These are phyloP conservation scores for Girardia tigrina DNA, from an alignment of 2,888 invertebrate species.

Conservation along the genomic window DNA sequence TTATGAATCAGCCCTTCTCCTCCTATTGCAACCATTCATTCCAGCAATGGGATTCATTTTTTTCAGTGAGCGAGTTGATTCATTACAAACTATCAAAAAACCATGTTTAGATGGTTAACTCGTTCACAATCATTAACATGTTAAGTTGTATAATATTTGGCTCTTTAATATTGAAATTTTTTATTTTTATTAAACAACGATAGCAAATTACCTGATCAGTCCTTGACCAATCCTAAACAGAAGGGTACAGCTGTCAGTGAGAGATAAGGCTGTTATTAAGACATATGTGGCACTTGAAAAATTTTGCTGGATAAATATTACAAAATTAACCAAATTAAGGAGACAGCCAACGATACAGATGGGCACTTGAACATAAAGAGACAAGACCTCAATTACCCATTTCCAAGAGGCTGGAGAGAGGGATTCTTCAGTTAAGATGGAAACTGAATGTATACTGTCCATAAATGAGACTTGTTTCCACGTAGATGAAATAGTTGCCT, in stretches of 20 bases:
- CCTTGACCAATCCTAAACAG: constrained; percentile 23
- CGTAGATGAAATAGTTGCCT: no score
- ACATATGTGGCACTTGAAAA: constrained; percentile 34
- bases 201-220: constrained; percentile 25
- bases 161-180: no score
- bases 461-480: not conserved
- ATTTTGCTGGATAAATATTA: constrained; percentile 25
- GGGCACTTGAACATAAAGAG: constrained; percentile 27
- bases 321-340: constrained; percentile 32
- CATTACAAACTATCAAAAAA: no score
- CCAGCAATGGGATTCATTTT: no score
- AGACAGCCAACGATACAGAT: constrained; percentile 29
- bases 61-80: no score
- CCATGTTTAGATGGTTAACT: no score
- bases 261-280: constrained; percentile 32
- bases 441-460: not conserved
- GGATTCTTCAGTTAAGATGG: not conserved
- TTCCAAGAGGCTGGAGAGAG: not conserved
- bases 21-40: no score
- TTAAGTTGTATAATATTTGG: no score
- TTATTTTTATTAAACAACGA: no score
- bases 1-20: no score
- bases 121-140: no score
- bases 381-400: not conserved
- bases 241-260: constrained; percentile 26